A percentile compares a stretch with the other conserved stretches of the same genome.
Conservation (phyloP, 1,140 invertebrate species). For the Agrilus planipennis region DNA sequence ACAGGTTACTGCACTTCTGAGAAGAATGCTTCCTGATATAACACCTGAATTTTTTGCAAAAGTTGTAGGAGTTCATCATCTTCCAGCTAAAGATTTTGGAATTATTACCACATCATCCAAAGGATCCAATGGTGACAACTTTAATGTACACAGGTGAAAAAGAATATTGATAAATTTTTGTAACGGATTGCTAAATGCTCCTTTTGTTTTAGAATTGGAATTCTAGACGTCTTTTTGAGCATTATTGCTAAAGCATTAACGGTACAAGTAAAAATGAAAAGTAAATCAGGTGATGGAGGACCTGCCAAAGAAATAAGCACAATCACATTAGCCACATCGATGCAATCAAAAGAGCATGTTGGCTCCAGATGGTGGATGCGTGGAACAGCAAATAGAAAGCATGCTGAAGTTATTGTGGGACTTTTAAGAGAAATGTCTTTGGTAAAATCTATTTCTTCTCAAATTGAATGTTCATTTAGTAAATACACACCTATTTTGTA, state of each 20-base stretch:
- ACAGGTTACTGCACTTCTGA: slow-evolving; percentile 61
- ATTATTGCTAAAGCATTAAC: slow-evolving; percentile 78
- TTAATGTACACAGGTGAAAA: slow-evolving; percentile 46
- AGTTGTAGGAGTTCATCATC: slow-evolving; percentile 50
- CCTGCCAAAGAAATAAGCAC: slow-evolving; percentile 51
- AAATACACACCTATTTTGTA: slow-evolving; percentile 6
- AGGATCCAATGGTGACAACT: slow-evolving; percentile 39
- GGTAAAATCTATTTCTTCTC: no score
- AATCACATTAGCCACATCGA: slow-evolving; percentile 43
- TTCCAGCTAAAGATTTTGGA: slow-evolving; percentile 70
- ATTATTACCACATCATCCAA: slow-evolving; percentile 45
- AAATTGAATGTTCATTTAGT: no score
- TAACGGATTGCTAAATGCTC: slow-evolving; percentile 5
- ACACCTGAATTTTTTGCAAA: slow-evolving; percentile 51
- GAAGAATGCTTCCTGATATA: slow-evolving; percentile 76
- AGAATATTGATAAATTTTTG: slow-evolving; percentile 2
- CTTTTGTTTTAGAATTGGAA: slow-evolving; percentile 38
- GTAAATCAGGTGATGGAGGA: slow-evolving; percentile 32
- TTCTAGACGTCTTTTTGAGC: slow-evolving; percentile 76
- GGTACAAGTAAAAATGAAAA: slow-evolving; percentile 78
- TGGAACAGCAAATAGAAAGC: slow-evolving; percentile 66
- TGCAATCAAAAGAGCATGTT: slow-evolving; percentile 44
- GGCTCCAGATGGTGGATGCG: slow-evolving; percentile 74
- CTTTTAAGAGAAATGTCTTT: slow-evolving; percentile 85
- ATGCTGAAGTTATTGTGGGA: slow-evolving; percentile 78